Evolutionary conservation across 2,888 invertebrate genomes (phyloP).

Genomic region (Pinctada fucata): DNA sequence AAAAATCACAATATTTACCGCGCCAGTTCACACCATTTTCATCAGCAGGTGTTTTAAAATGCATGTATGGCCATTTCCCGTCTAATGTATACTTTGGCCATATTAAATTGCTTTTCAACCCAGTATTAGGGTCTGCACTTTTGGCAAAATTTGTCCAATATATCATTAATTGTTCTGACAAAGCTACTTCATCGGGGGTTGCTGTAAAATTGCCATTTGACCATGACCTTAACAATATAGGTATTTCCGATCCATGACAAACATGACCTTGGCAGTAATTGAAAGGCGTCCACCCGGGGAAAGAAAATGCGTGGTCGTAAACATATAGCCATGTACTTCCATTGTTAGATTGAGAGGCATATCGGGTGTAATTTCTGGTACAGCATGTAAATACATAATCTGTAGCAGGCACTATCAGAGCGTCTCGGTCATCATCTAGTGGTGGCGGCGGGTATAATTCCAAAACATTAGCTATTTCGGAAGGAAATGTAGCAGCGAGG

Average conservation of each 20-base stretch:
- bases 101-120: constrained; percentile 22
- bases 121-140: constrained; percentile 60
- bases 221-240: constrained; percentile 61
- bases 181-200: constrained; percentile 51
- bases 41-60: constrained; percentile 56
- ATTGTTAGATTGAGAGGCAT: constrained; percentile 19
- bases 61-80: constrained; percentile 41
- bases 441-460: constrained; percentile 47
- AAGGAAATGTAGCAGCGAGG: constrained; percentile 53
- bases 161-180: constrained; percentile 55
- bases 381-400: constrained; percentile 66
- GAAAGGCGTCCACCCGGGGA: constrained; percentile 62
- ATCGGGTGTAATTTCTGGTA: constrained; percentile 52
- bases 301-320: constrained; percentile 63
- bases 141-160: constrained; percentile 73
- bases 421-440: constrained; percentile 22
- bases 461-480: constrained; percentile 40
- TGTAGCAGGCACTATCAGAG: constrained; percentile 44
- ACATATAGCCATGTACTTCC: constrained; percentile 54
- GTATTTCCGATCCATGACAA: constrained; percentile 69
- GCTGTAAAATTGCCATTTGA: constrained; percentile 53
- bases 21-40: constrained; percentile 46
- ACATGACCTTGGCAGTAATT: constrained; percentile 63
- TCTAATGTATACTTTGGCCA: constrained; percentile 57
- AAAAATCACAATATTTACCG: constrained; percentile 61